Percentiles rank a stretch among this genome's conserved stretches.
These are phyloP conservation scores for Zeus faber DNA, from an alignment of 2,113 vertebrate species.

Conservation along the genomic window DNA sequence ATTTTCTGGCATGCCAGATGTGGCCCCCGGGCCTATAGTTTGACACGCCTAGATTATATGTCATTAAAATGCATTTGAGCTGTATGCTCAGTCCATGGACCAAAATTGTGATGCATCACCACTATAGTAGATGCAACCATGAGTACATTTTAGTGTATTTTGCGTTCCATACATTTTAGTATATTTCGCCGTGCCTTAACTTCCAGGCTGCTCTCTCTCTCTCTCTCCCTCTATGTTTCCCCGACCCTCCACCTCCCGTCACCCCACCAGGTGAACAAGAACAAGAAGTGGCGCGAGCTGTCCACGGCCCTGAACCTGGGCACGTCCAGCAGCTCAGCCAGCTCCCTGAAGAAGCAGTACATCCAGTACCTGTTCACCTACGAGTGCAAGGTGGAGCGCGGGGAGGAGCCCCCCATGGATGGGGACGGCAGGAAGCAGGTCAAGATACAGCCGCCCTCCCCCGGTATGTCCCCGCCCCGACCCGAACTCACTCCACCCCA, in stretches of 20 bases:
- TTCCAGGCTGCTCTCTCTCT: no score
- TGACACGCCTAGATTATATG: no score
- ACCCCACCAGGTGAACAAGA: conserved; percentile 88
- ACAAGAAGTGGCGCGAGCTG: conserved; percentile 97
- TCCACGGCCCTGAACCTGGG: conserved; percentile 86
- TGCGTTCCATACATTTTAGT: no score
- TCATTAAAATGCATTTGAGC: no score
- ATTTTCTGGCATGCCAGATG: no score
- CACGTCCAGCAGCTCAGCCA: conserved; percentile 91
- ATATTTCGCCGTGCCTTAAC: no score
- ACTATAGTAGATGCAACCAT: no score
- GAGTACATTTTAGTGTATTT: no score
- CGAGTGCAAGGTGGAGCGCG: conserved; percentile 93
- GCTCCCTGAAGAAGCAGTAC: conserved; percentile 96
- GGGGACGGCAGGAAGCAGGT: conserved; percentile 90
- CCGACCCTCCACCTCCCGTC: conserved; percentile 14
- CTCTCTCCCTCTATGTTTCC: not conserved
- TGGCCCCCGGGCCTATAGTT: no score
- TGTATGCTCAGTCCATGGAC: no score
- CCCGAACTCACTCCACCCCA: no score
- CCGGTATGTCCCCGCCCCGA: conserved; percentile 77
- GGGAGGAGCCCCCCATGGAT: conserved; percentile 91
- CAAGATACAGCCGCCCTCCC: conserved; percentile 95
- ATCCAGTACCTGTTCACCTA: conserved; percentile 97
- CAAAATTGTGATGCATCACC: no score